These are phyloP conservation scores for Gracilinanus agilis DNA, from an alignment of 2,113 vertebrate species.

Conservation along the genomic window DNA sequence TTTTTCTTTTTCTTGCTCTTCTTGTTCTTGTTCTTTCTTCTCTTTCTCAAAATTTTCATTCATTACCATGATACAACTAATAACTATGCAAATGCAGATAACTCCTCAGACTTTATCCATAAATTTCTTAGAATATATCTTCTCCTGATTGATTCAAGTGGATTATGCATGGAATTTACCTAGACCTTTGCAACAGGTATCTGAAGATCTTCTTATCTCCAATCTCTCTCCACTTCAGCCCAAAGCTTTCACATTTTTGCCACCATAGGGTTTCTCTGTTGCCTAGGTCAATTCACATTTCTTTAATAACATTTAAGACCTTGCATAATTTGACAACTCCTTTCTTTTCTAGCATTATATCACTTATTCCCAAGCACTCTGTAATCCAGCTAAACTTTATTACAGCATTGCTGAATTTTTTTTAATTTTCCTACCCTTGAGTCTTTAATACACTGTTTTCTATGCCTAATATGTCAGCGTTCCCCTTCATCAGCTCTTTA, in stretches of 20 bases:
- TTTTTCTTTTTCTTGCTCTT: not conserved
- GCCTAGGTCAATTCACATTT: not conserved
- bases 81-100: not conserved
- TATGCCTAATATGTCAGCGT: not conserved
- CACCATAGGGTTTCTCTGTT: not conserved
- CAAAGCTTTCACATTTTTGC: not conserved
- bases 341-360: not conserved
- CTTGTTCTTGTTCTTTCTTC: not conserved
- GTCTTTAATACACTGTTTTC: not conserved
- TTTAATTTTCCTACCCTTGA: not conserved
- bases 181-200: not conserved
- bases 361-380: not conserved
- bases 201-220: not conserved
- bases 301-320: not conserved
- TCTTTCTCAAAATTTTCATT: not conserved
- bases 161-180: not conserved
- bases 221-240: not conserved
- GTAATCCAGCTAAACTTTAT: not conserved
- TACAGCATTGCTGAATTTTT: not conserved
- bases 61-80: not conserved
- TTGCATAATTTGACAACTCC: not conserved
- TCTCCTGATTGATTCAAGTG: not conserved
- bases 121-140: not conserved
- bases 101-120: not conserved
- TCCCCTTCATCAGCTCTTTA: not conserved